A percentile compares a stretch with the other conserved stretches of the same genome.
phyloP scores from a whole-genome alignment of 2,113 vertebrate genomes.

The Amblyornis subalaris region DNA sequence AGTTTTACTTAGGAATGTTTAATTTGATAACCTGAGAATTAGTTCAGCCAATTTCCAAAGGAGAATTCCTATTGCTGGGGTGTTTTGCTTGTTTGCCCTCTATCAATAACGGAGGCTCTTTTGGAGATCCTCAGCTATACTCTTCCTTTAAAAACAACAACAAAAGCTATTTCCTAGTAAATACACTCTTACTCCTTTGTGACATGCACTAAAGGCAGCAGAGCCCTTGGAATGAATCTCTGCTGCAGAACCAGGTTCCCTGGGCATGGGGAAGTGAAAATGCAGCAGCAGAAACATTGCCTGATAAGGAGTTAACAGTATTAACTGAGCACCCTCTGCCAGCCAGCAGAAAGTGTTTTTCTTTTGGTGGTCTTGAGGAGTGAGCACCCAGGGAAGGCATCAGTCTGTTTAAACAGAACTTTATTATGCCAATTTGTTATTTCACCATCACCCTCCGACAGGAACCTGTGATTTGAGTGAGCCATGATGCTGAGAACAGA shows the following conservation, averaged over 20 bases:
- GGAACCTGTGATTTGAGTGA: background rate
- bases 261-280: background rate
- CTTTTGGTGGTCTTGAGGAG: background rate
- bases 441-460: background rate
- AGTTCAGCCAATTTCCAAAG: conserved; percentile 32
- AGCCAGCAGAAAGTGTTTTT: background rate
- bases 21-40: conserved; percentile 50
- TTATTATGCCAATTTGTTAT: background rate
- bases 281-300: background rate
- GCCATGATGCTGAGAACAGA: background rate
- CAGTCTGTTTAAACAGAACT: background rate
- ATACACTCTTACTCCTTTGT: background rate
- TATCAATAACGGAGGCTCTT: background rate
- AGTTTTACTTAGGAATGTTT: conserved; percentile 43
- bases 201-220: background rate
- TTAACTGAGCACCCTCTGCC: background rate
- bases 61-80: background rate
- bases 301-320: background rate
- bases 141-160: background rate
- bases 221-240: background rate
- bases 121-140: background rate
- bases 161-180: background rate
- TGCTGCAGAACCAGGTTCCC: background rate
- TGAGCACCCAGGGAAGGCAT: background rate
- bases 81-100: background rate